Conservation (phyloP, 92 coral and sea anemone genomes). For the Epizoanthus fatuus region DNA sequence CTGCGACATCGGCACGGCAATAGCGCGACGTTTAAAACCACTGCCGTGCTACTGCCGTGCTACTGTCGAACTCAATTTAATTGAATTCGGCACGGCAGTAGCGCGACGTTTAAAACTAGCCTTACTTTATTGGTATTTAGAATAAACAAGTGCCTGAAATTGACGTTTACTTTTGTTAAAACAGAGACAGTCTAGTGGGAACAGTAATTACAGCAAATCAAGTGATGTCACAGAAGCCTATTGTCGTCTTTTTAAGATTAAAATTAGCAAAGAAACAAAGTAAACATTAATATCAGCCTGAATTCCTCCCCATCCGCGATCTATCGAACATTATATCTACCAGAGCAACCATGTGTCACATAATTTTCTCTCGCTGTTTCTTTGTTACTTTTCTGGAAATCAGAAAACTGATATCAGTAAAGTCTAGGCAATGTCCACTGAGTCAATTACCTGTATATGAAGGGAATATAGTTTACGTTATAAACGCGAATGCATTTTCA, state of each 20-base stretch:
- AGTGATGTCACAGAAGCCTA: background rate
- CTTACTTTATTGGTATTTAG: background rate
- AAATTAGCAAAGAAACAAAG: conserved; percentile 3
- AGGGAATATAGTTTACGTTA: background rate
- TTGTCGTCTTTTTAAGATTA: background rate
- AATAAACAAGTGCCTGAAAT: background rate
- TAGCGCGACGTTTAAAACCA: too few relatives aligned
- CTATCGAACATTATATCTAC: background rate
- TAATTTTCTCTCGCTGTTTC: background rate
- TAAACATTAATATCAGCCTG: background rate
- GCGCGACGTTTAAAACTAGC: too few relatives aligned
- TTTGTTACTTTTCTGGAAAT: too few relatives aligned
- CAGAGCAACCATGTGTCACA: background rate
- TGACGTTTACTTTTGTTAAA: background rate
- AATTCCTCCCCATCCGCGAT: too few relatives aligned
- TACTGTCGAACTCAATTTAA: too few relatives aligned
- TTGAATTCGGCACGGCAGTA: too few relatives aligned
- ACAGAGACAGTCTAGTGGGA: background rate
- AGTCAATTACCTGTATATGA: background rate
- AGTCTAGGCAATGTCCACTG: too few relatives aligned
- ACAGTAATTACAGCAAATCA: background rate
- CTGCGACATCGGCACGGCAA: too few relatives aligned
- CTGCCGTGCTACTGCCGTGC: too few relatives aligned
- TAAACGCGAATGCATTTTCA: background rate
- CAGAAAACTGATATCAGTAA: too few relatives aligned